These are phyloP conservation scores for Pyralis farinalis DNA, from an alignment of 2,888 invertebrate genomes.

Conservation along the genomic window DNA sequence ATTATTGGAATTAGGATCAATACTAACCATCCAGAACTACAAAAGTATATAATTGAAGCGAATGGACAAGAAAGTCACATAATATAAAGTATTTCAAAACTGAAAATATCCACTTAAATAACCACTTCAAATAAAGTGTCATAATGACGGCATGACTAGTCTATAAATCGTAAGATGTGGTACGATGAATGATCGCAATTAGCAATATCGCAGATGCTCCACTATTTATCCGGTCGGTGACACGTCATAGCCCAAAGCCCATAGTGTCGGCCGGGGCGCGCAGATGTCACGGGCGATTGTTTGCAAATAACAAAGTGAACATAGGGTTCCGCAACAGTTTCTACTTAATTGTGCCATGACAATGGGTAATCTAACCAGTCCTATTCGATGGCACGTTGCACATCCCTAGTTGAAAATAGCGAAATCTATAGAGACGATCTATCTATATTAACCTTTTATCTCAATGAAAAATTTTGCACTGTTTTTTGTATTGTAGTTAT, in stretches of 20 bases:
- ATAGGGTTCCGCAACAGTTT: conserved; percentile 66
- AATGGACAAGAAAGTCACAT: too few species aligned
- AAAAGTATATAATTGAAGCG: too few species aligned
- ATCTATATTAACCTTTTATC: neutral
- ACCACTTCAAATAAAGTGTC: too few species aligned
- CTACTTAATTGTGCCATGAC: conserved; percentile 76
- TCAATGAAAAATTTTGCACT: too few species aligned
- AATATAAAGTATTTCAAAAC: too few species aligned
- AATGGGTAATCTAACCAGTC: conserved; percentile 78
- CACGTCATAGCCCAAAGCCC: conserved; percentile 18
- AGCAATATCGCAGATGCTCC: conserved; percentile 46
- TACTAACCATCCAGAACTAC: too few species aligned
- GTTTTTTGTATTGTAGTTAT: too few species aligned
- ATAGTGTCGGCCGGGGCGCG: conserved; percentile 37
- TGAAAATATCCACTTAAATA: too few species aligned
- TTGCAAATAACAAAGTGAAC: conserved; percentile 73
- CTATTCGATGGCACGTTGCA: conserved; percentile 64
- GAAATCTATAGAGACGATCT: conserved; percentile 27
- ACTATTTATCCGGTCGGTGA: conserved; percentile 36
- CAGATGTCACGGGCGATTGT: conserved; percentile 72
- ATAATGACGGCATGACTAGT: too few species aligned
- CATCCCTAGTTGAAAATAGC: conserved; percentile 34
- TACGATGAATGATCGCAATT: conserved; percentile 51
- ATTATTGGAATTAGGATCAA: too few species aligned
- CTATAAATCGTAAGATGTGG: conserved; percentile 18